phyloP scores from a whole-genome alignment of 2,113 vertebrate genomes.

The Myotis lucifugus region DNA sequence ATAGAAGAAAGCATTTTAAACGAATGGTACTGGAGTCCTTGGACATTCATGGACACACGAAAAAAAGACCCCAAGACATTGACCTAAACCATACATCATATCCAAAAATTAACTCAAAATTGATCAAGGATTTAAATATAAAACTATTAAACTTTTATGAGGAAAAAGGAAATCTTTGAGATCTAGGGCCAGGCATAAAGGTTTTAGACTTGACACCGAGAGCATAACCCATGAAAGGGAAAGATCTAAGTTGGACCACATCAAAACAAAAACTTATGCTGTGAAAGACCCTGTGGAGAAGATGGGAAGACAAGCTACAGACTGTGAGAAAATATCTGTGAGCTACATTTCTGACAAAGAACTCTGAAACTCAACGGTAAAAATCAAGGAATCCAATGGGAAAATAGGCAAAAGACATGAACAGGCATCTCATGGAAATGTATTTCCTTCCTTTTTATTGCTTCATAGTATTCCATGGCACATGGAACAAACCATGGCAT shows the following conservation, averaged over 20 bases:
- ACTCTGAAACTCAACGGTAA: not conserved
- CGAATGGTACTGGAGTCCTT: not conserved
- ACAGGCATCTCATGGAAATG: not conserved
- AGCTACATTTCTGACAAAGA: not conserved
- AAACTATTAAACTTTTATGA: not conserved
- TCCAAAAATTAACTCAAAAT: conserved; percentile 31
- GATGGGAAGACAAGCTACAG: not conserved
- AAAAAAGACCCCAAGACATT: not conserved
- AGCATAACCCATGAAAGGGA: not conserved
- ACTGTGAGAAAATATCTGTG: not conserved
- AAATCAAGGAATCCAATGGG: not conserved
- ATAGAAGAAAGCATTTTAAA: conserved; percentile 11
- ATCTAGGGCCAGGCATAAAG: not conserved
- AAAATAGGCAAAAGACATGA: not conserved
- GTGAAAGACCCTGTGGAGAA: not conserved
- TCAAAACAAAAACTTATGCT: not conserved
- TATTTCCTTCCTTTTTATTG: not conserved
- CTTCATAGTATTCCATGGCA: not conserved
- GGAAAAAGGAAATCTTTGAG: not conserved
- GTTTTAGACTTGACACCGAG: not conserved
- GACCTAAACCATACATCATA: not conserved
- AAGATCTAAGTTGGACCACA: not conserved
- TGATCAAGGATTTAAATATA: not conserved
- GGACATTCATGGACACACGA: not conserved
- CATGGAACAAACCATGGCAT: no score